Evolutionary conservation across 2,113 vertebrate species (phyloP).

Genomic region (Siniperca chuatsi): DNA sequence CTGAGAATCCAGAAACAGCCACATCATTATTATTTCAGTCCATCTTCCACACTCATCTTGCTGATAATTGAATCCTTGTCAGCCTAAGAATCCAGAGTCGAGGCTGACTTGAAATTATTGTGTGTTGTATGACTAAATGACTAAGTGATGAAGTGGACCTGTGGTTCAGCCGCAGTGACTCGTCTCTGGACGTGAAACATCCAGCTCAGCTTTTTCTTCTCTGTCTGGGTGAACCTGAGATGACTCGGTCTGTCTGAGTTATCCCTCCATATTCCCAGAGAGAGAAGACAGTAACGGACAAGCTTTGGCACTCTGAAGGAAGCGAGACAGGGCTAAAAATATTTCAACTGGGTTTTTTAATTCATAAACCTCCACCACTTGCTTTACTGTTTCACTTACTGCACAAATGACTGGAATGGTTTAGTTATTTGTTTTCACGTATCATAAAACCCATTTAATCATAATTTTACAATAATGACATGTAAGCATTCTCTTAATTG

Average conservation of each 20-base stretch:
- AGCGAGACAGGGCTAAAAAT: conserved; percentile 18
- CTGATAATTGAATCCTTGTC: not conserved
- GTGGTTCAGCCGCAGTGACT: not conserved
- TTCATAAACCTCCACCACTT: conserved; percentile 4
- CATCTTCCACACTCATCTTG: not conserved
- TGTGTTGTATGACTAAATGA: not conserved
- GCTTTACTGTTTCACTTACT: not conserved
- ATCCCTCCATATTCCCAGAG: not conserved
- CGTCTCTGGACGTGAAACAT: conserved; percentile 6
- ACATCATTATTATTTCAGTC: conserved; percentile 26
- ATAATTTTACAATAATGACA: not conserved
- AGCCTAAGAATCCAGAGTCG: not conserved
- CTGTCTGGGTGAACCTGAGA: not conserved
- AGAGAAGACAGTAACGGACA: conserved; percentile 1
- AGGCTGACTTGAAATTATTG: not conserved
- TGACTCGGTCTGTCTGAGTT: not conserved
- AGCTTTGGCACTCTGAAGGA: conserved; percentile 21
- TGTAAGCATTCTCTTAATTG: too few species aligned
- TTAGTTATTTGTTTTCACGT: not conserved
- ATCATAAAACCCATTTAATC: not conserved
- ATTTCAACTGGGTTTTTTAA: conserved; percentile 1
- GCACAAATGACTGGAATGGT: not conserved
- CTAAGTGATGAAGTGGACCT: not conserved
- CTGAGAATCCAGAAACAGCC: not conserved
- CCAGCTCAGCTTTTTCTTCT: conserved; percentile 8